Conservation (phyloP, 23 tunicate species). For the Halocynthia aurantium region DNA sequence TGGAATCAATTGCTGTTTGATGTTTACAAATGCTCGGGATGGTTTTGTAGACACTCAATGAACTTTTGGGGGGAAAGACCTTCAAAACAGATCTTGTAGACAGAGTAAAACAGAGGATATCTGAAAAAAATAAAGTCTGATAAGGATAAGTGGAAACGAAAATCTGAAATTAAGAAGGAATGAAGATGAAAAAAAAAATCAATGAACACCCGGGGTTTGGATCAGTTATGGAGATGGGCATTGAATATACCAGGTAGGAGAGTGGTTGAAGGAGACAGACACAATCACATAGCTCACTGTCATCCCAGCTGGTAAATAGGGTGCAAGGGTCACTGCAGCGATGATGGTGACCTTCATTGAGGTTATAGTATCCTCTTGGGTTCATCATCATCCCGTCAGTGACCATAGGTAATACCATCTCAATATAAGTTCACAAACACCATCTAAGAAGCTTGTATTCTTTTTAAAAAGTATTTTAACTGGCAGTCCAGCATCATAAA, state of each 20-base stretch:
- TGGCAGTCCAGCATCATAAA: too few species aligned
- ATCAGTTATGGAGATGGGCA: too few species aligned
- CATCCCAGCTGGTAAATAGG: background rate
- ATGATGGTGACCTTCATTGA: background rate
- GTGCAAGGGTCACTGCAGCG: background rate
- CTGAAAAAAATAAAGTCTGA: slow-evolving; percentile 26
- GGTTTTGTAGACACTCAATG: slow-evolving; percentile 75
- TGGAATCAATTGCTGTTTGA: too few species aligned
- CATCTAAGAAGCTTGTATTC: too few species aligned
- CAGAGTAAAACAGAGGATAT: slow-evolving; percentile 80
- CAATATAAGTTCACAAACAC: too few species aligned
- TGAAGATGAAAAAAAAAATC: background rate
- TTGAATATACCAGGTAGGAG: too few species aligned
- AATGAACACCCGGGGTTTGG: background rate
- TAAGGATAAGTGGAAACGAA: background rate
- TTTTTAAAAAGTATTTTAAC: too few species aligned
- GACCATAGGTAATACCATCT: too few species aligned
- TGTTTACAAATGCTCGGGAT: slow-evolving; percentile 85
- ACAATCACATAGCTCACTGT: background rate
- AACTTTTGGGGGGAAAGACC: slow-evolving; percentile 42
- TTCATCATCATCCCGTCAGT: too few species aligned
- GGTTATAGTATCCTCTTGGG: too few species aligned
- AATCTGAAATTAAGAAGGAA: background rate
- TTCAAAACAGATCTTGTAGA: slow-evolving; percentile 88
- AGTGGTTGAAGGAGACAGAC: too few species aligned